Evolutionary conservation across 2,113 vertebrate genomes (phyloP), one percentile per base, ranked within the genome.

Genomic region (Grus americana): DNA sequence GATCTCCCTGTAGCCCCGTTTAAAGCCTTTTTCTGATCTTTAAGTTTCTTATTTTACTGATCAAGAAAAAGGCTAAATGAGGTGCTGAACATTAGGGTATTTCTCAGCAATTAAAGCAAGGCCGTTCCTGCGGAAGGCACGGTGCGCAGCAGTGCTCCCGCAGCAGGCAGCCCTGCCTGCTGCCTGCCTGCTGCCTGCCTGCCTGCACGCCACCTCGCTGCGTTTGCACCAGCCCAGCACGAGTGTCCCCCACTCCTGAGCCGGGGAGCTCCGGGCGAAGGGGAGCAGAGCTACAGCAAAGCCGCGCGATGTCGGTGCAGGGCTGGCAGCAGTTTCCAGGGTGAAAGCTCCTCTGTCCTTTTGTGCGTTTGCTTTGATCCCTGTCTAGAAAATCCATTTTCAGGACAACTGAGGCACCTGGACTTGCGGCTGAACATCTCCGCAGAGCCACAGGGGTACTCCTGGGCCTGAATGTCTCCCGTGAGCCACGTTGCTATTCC

Each of bases 271-370:
- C 3, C 18, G 1, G 10, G 11, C 1, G 32, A 54, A n/a, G 42
- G 62, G 75, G 27, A 67, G 74, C 88, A 34, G 88, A 55, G 80
- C 88, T 36, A 5, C 67, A 26, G 92, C 85, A 61, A n/a, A 42
- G 2, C 42, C 49, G 0, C 10, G 23, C 0, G 79, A 5, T 38
- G 18, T 5, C 1, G 1, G 32, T 3, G 74, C 10, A 38, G 58
- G 66, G 50, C 46, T 24, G 55, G 66, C 63, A 44, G 75, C 91
- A 1, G 13, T 1, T 4, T 13, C 67, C 0, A 8, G 3, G 17
- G 0, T 20, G 89, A 57, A 49, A 73, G 23, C 63, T 78, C 76
- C 72, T 50, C 57, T 7, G 1, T 59, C 72, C 81, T 49, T 78
- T 49, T 14, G 49, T 78, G 84, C 38, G 0, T 3, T 12, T 6